Evolutionary conservation across 2,888 invertebrate species (phyloP).

Genomic region (Spatulosminthurus flaviceps): DNA sequence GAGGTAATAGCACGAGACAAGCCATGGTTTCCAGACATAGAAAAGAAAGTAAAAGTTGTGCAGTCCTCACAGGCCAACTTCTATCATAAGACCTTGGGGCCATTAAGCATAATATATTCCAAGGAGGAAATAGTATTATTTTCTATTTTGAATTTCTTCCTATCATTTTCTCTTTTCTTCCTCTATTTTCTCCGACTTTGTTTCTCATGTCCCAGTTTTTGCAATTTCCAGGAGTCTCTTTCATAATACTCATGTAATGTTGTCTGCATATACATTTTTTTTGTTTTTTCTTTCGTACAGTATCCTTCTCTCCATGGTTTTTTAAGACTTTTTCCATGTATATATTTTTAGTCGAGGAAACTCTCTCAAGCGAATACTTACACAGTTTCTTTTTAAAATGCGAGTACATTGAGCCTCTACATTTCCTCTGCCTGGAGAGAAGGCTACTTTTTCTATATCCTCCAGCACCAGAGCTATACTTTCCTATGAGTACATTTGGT

Average conservation of each 20-base stretch:
- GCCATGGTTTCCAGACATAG: not conserved
- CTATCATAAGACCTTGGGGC: conserved; percentile 5
- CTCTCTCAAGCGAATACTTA: too few relatives aligned
- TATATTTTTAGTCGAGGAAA: too few relatives aligned
- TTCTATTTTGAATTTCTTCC: conserved; percentile 16
- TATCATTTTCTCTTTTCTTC: not conserved
- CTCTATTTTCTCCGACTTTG: not conserved
- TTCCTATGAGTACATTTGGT: not conserved
- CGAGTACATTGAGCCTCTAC: too few relatives aligned
- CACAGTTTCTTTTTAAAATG: too few relatives aligned
- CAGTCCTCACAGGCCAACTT: not conserved
- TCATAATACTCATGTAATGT: not conserved
- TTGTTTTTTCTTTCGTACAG: too few relatives aligned
- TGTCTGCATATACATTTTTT: too few relatives aligned
- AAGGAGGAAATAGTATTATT: conserved; percentile 19
- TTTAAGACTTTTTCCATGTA: too few relatives aligned
- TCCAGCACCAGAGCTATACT: too few relatives aligned
- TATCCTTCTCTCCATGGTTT: too few relatives aligned
- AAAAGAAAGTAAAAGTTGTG: conserved; percentile 13
- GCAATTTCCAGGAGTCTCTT: conserved; percentile 11
- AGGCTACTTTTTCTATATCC: too few relatives aligned
- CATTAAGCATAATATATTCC: conserved; percentile 24
- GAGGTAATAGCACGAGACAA: not conserved
- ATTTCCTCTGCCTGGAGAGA: too few relatives aligned
- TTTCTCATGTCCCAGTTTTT: conserved; percentile 27